phyloP scores from a whole-genome alignment of 2,113 vertebrate genomes.

The Daphoenositta chrysoptera region DNA sequence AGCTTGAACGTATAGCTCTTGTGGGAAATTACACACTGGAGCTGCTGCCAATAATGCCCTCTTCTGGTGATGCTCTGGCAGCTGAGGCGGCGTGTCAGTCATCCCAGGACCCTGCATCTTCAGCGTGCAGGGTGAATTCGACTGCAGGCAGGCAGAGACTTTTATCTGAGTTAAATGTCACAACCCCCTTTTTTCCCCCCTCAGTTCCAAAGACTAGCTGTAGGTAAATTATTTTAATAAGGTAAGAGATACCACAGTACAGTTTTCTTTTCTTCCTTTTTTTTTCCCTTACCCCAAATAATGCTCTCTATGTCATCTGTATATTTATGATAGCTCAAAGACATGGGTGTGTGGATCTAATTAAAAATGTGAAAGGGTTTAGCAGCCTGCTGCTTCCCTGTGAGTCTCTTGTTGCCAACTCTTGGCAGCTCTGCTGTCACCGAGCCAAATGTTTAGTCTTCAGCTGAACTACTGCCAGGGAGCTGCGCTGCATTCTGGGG shows the following conservation, averaged over 20 bases:
- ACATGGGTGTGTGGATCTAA: conserved; percentile 99
- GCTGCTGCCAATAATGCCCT: conserved; percentile 71
- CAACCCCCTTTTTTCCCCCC: neutral
- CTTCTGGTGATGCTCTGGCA: conserved; percentile 70
- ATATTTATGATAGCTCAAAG: conserved; percentile 98
- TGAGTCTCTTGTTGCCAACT: conserved; percentile 90
- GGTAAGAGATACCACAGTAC: conserved; percentile 57
- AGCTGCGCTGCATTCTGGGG: conserved; percentile 86
- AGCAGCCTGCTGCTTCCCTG: conserved; percentile 91
- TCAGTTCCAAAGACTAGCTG: conserved; percentile 38
- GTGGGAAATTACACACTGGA: conserved; percentile 44
- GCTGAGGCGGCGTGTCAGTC: neutral
- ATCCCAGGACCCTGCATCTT: conserved; percentile 13
- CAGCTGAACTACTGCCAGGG: conserved; percentile 91
- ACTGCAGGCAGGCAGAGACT: neutral
- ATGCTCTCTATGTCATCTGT: conserved; percentile 89
- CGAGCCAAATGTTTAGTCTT: conserved; percentile 97
- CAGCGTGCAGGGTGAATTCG: neutral
- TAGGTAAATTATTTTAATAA: conserved; percentile 74
- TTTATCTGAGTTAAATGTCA: neutral
- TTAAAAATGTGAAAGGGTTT: conserved; percentile 99
- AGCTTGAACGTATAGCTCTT: conserved; percentile 44
- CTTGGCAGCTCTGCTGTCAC: conserved; percentile 95
- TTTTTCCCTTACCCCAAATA: conserved; percentile 76
- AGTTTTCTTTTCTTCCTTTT: conserved; percentile 31